Evolutionary conservation across 2,888 invertebrate genomes (phyloP).

Genomic region (Colostygia pectinataria): DNA sequence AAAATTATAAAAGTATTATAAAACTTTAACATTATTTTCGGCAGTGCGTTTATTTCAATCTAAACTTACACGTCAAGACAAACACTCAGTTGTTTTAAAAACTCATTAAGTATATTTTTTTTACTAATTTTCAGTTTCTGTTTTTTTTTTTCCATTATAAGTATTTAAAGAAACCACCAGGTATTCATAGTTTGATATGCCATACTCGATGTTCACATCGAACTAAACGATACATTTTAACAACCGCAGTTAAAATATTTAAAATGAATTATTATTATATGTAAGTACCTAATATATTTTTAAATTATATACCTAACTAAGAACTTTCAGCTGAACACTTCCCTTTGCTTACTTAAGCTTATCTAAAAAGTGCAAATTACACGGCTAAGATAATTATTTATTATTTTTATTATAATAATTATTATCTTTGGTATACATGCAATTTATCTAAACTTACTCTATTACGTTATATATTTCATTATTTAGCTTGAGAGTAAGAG

Average conservation of each 20-base stretch:
- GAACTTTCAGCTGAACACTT: background rate
- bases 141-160: conserved; percentile 1
- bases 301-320: too few species aligned
- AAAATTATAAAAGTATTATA: conserved; percentile 21
- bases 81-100: too few species aligned
- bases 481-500: background rate
- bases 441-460: conserved; percentile 2
- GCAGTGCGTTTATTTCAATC: conserved; percentile 27
- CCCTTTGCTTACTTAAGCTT: too few species aligned
- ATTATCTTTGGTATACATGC: conserved; percentile 70
- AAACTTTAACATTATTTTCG: conserved; percentile 16
- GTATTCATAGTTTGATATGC: conserved; percentile 14
- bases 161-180: background rate
- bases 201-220: conserved; percentile 11
- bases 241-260: background rate
- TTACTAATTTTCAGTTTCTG: too few species aligned
- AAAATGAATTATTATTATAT: too few species aligned
- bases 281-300: too few species aligned
- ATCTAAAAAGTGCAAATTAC: conserved; percentile 6
- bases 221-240: background rate
- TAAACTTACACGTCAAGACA: conserved; percentile 7
- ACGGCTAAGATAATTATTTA: conserved; percentile 13
- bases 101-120: too few species aligned
- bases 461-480: conserved; percentile 6
- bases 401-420: conserved; percentile 31